Conservation (phyloP, 2,888 invertebrate species). For the Onthophagus sagittarius region DNA sequence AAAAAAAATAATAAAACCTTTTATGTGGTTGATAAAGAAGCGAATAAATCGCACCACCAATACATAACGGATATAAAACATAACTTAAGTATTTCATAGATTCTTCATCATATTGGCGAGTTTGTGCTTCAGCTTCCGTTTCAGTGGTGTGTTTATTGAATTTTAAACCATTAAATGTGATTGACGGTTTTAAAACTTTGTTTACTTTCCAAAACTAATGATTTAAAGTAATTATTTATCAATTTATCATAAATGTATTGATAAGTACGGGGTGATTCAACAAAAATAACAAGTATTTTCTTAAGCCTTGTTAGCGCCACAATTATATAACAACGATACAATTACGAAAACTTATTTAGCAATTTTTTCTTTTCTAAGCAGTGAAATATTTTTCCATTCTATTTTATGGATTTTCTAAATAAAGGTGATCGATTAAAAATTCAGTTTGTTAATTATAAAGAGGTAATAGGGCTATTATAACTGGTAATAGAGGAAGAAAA, state of each 20-base stretch:
- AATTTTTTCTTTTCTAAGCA: too few species aligned
- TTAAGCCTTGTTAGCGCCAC: neutral
- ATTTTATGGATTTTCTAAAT: too few species aligned
- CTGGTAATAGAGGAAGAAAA: too few species aligned
- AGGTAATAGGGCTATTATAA: too few species aligned
- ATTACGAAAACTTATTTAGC: too few species aligned
- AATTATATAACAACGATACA: too few species aligned
- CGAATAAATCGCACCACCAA: constrained; percentile 86
- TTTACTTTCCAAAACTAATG: constrained; percentile 89
- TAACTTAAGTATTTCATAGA: constrained; percentile 91
- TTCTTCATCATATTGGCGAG: constrained; percentile 84
- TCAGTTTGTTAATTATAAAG: too few species aligned
- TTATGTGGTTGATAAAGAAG: constrained; percentile 91
- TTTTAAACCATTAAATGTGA: constrained; percentile 43
- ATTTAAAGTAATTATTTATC: constrained; percentile 9
- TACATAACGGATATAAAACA: constrained; percentile 83
- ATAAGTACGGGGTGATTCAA: neutral
- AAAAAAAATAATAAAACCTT: constrained; percentile 56
- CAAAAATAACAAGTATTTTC: neutral
- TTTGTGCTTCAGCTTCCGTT: constrained; percentile 69
- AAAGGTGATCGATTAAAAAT: too few species aligned
- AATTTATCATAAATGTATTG: too few species aligned
- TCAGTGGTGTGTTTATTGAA: constrained; percentile 44
- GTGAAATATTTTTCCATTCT: too few species aligned
- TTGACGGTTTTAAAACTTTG: constrained; percentile 74